Base-by-base conservation (phyloP, 2,797 vertebrate species). In the Alfaro cultratus region DNA sequence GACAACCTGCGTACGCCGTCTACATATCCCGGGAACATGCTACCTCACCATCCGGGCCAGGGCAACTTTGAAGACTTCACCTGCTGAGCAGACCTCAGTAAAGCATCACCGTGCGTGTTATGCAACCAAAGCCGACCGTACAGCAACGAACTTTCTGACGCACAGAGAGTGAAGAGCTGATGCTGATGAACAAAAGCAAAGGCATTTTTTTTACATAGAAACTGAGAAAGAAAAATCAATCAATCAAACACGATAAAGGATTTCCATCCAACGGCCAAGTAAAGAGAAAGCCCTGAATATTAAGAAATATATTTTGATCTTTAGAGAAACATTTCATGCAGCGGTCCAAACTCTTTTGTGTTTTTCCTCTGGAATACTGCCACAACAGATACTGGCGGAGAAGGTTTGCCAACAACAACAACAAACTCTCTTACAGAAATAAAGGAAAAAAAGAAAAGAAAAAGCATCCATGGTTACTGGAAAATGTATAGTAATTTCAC, bases 11-110 rank as follows among this genome's bases (percentile, higher is more conserved):
- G 97, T 51, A 96, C 97, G 0, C 97, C 97, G 81, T 97, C 98
- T 87, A 97, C 97, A 2, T 99, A 99, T 77, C 95, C 98, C 72
- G 98, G 97, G 95, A 99, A 99, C 97, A 98, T 99, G 96, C 97
- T 99, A 98, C 98, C 98, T 98, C 98, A 99, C 85, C 98, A 99
- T 95, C 97, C 98, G 0, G 98, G 95, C 90, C 97, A 99, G 96
- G 97, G 97, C 90, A 99, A 99, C 89, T 99, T 99, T 82, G 98
- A 99, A 94, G 98, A 99, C 96, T 99, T 99, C 96, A 99, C 98
- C 90, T 99, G 98, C 96, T 98, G 96, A 97, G 92, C 87, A 75
- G 81, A 75, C 77, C 79, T 43, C 29, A 72, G 75, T 72, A 84
- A 75, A 80, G 87, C 85, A 82, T 83, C 85, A 74, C 86, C 90